These are phyloP conservation scores for Uloborus plumipes DNA, from an alignment of 2,888 invertebrate species.

Conservation along the genomic window DNA sequence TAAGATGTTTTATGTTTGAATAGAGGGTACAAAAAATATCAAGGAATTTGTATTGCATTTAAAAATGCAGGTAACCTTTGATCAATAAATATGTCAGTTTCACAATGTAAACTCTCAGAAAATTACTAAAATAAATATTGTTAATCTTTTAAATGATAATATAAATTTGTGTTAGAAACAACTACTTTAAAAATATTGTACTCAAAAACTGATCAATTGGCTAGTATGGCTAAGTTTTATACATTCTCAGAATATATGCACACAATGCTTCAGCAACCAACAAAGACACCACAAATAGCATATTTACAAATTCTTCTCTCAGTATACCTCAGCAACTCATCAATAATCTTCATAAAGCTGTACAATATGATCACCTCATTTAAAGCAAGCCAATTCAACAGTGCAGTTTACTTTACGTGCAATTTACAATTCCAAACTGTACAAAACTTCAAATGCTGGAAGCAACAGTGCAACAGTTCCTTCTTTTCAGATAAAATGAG, in stretches of 20 bases:
- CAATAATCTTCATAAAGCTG: constrained; percentile 40
- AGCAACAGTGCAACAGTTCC: constrained; percentile 34
- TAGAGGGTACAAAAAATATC: too few relatives aligned
- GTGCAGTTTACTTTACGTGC: constrained; percentile 27
- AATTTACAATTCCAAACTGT: constrained; percentile 53
- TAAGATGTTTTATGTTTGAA: too few relatives aligned
- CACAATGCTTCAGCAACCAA: constrained; percentile 20
- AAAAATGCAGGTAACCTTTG: too few relatives aligned
- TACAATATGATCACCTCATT: constrained; percentile 25
- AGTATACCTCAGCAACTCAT: constrained; percentile 30
- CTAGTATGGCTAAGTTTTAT: constrained; percentile 16
- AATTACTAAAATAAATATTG: too few relatives aligned
- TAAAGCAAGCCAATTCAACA: constrained; percentile 21
- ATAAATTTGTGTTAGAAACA: too few relatives aligned
- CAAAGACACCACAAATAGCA: constrained; percentile 42
- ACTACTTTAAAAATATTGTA: constrained; percentile 2
- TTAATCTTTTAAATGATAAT: not conserved
- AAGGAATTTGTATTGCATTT: too few relatives aligned
- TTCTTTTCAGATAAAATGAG: constrained; percentile 29
- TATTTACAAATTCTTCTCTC: constrained; percentile 49
- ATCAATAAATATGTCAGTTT: too few relatives aligned
- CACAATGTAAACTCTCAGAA: too few relatives aligned
- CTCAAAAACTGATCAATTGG: constrained; percentile 9
- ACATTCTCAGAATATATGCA: constrained; percentile 35
- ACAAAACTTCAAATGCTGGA: constrained; percentile 54